Evolutionary conservation across 1,140 invertebrate species (phyloP).

Genomic region (Amphibalanus amphitrite): DNA sequence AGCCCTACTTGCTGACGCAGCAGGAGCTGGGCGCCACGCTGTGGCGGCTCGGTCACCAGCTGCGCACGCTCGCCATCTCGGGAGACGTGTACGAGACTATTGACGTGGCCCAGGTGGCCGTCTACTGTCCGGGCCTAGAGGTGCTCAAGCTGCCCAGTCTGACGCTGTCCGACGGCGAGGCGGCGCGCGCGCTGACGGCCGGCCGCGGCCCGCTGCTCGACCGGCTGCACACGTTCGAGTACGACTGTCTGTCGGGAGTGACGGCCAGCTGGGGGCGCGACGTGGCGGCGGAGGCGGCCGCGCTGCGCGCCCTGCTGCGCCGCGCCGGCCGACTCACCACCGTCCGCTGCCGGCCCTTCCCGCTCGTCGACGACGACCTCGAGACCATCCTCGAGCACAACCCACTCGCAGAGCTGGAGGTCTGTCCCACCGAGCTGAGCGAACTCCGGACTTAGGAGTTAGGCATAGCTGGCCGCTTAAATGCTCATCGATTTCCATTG

Average conservation of each 20-base stretch:
- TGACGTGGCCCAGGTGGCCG: neutral
- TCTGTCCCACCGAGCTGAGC: neutral
- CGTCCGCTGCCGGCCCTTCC: constrained; percentile 1
- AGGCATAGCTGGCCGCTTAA: too few species aligned
- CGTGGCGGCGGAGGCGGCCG: neutral
- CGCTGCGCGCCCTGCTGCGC: neutral
- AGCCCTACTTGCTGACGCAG: neutral
- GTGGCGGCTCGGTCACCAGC: neutral
- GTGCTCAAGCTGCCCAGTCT: neutral
- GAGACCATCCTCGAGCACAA: neutral
- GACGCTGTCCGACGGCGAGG: neutral
- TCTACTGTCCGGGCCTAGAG: neutral
- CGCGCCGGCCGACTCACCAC: neutral
- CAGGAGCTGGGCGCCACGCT: neutral
- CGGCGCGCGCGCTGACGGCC: neutral
- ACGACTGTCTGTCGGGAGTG: neutral
- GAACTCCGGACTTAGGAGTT: too few species aligned
- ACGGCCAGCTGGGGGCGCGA: neutral
- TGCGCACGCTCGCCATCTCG: neutral
- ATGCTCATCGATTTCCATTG: too few species aligned
- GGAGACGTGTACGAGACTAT: neutral
- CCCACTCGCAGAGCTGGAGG: neutral
- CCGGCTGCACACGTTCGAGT: neutral
- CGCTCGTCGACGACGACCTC: constrained; percentile 2
- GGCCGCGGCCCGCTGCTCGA: neutral